Evolutionary conservation across 2,113 vertebrate species (phyloP), one percentile per base, ranked within the genome.

Genomic region (Talpa occidentalis): DNA sequence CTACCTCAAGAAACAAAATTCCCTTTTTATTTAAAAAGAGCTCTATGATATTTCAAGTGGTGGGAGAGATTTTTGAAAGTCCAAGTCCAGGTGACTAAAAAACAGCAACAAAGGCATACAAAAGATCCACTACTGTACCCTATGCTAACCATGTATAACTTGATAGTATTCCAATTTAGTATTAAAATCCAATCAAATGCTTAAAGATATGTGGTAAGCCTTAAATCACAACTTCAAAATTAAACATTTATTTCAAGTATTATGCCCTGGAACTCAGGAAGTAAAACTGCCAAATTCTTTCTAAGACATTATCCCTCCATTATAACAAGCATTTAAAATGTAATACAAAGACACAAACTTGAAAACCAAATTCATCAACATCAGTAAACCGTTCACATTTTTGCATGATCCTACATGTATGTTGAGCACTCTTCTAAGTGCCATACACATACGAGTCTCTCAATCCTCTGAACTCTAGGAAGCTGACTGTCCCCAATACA

Each of bases 201-300:
- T 87, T 91, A 59, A 62, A 60, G n/a, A 1, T 42, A 73, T 73
- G 6, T 40, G 10, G 28, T 10, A 10, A 77, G 56, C 32, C 60
- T 87, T 70, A 66, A 70, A 35, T 30, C 60, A 88, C 77, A 91
- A 76, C 69, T 79, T 59, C 40, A 40, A 64, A 0, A 81, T 14
- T 69, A 97, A 94, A 83, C 54, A 92, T 69, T 74, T 86, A 66
- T 82, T 94, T 83, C 52, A 82, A 83, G 54, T 59, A 67, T 47
- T 66, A 83, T 80, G n/a, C 52, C 67, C 40, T 70, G 37, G 17
- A 93, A 70, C 15, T 76, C 3, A 30, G 47, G 35, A 93, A 94
- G 84, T 1, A 91, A 69, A 94, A 32, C 47, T 81, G 16, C 52
- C 44, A 88, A 62, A 32, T 42, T 16, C 32, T 93, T 81, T n/a